phyloP scores from a whole-genome alignment of 2,888 invertebrate species.

The Eupithecia centaureata region DNA sequence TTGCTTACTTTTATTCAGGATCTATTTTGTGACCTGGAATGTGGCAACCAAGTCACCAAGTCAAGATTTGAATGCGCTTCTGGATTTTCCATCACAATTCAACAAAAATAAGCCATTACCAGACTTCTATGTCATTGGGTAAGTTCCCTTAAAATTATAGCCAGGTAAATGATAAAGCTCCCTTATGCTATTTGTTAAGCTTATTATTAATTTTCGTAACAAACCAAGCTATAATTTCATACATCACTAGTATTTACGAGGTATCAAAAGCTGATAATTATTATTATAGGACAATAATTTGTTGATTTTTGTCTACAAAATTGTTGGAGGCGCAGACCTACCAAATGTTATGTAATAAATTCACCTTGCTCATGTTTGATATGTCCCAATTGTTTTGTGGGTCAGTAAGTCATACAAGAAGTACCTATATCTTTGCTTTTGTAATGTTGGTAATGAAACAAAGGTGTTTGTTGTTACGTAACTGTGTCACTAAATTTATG shows the following conservation, averaged over 20 bases:
- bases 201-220: too few relatives aligned
- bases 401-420: conserved; percentile 39
- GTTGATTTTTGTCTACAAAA: background rate
- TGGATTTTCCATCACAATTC: conserved; percentile 86
- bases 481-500: background rate
- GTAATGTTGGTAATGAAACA: conserved; percentile 10
- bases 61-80: conserved; percentile 88
- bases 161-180: too few relatives aligned
- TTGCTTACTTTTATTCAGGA: conserved; percentile 72
- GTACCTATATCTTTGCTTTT: conserved; percentile 7
- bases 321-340: background rate
- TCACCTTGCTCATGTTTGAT: conserved; percentile 35
- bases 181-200: too few relatives aligned
- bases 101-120: conserved; percentile 87
- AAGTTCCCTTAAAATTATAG: conserved; percentile 51
- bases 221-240: background rate
- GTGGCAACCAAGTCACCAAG: conserved; percentile 91
- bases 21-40: conserved; percentile 95
- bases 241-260: background rate
- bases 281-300: background rate
- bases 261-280: background rate
- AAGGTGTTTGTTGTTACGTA: background rate
- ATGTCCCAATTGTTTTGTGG: conserved; percentile 43
- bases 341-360: conserved; percentile 6
- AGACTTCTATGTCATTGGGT: conserved; percentile 94